Conservation (phyloP, 2,888 invertebrate species). For the Augochlorella aurata region DNA sequence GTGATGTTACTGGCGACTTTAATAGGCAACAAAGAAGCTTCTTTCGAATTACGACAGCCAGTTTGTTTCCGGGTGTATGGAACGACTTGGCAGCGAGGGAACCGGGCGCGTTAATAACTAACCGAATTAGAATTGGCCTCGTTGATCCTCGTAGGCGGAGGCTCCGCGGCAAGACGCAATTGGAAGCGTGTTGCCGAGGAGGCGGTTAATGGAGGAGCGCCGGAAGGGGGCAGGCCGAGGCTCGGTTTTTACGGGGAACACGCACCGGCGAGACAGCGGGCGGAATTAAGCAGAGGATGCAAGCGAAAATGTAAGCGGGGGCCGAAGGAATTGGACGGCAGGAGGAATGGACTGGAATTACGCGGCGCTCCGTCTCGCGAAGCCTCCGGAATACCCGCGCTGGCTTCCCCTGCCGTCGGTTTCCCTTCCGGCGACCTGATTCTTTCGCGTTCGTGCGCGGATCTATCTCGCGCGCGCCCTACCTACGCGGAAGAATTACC, state of each 20-base stretch:
- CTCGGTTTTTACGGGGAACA: slow-evolving; percentile 28
- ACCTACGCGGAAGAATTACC: slow-evolving; percentile 37
- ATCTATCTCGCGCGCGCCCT: slow-evolving; percentile 4
- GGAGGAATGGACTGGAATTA: slow-evolving; percentile 62
- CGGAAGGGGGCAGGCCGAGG: not conserved
- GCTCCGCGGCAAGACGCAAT: not conserved
- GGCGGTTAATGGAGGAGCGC: slow-evolving; percentile 23
- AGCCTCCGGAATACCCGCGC: slow-evolving; percentile 30
- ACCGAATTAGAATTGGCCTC: not conserved
- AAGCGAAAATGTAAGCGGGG: slow-evolving; percentile 21
- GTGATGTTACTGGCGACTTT: too few species aligned
- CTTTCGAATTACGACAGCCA: not conserved
- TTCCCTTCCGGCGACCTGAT: slow-evolving; percentile 25
- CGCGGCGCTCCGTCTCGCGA: slow-evolving; percentile 44
- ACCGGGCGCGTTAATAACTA: not conserved
- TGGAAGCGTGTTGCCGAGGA: not conserved
- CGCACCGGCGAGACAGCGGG: slow-evolving; percentile 26
- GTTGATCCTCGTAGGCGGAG: not conserved
- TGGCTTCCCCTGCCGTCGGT: slow-evolving; percentile 35
- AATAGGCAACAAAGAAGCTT: not conserved
- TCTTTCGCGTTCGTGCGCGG: slow-evolving; percentile 30
- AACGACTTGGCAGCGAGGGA: not conserved
- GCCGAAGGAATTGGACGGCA: slow-evolving; percentile 45
- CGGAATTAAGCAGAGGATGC: slow-evolving; percentile 55
- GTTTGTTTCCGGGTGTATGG: not conserved